phyloP scores from a whole-genome alignment of 2,888 invertebrate genomes.

The Clistopyga incitator region DNA sequence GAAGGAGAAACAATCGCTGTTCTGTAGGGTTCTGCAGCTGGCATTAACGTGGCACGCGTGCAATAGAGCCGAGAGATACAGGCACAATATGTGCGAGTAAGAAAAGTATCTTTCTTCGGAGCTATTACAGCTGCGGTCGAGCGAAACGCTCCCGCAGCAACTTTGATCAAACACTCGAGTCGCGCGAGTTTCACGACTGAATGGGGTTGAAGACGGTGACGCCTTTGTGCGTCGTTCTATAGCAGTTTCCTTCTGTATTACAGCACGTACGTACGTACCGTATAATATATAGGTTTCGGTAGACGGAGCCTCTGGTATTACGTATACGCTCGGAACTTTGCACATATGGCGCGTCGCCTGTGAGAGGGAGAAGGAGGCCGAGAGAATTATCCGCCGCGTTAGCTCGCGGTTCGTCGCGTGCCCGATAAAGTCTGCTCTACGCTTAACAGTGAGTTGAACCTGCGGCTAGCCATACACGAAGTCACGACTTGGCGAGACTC shows the following conservation, averaged over 20 bases:
- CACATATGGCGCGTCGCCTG: conserved; percentile 9
- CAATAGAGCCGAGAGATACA: not conserved
- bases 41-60: not conserved
- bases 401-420: conserved; percentile 15
- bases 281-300: not conserved
- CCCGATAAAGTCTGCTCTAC: conserved; percentile 1
- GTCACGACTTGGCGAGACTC: not conserved
- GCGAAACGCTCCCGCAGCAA: not conserved
- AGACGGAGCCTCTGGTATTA: conserved; percentile 26
- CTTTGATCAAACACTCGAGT: conserved; percentile 43
- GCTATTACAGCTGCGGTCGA: conserved; percentile 27
- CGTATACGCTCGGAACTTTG: conserved; percentile 8
- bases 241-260: conserved; percentile 13
- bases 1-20: not conserved
- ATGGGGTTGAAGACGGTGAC: conserved; percentile 36
- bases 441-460: conserved; percentile 12
- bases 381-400: not conserved
- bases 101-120: conserved; percentile 12
- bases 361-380: not conserved
- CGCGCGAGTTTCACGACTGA: not conserved
- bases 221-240: conserved; percentile 22
- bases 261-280: not conserved
- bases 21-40: not conserved
- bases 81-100: not conserved
- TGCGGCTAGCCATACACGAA: conserved; percentile 7